Evolutionary conservation across 2,113 vertebrate genomes (phyloP).

Genomic region (Oreochromis niloticus): DNA sequence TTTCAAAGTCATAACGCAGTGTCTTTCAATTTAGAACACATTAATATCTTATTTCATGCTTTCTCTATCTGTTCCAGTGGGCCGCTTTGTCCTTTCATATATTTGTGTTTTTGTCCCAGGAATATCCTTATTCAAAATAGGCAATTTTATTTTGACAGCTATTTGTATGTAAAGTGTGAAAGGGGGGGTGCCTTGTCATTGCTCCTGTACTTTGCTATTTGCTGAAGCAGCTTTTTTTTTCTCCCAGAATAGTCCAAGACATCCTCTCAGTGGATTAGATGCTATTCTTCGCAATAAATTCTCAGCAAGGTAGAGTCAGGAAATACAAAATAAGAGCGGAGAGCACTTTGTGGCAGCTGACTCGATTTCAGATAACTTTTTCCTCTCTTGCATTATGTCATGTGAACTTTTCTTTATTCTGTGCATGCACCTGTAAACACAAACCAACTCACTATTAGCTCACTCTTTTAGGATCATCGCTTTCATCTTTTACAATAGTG

Average conservation of each 20-base stretch:
- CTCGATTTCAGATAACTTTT: constrained; percentile 32
- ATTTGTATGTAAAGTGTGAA: constrained; percentile 74
- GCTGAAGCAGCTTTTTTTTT: constrained; percentile 60
- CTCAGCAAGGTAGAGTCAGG: constrained; percentile 22
- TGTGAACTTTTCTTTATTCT: constrained; percentile 6
- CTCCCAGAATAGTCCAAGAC: constrained; percentile 44
- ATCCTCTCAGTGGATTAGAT: constrained; percentile 56
- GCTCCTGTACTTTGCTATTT: constrained; percentile 55
- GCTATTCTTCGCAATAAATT: constrained; percentile 23
- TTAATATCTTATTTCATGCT: constrained; percentile 67
- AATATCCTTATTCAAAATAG: constrained; percentile 68
- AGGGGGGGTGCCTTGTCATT: constrained; percentile 23
- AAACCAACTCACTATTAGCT: background rate
- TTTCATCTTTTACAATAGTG: constrained; percentile 32
- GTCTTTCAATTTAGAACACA: constrained; percentile 51
- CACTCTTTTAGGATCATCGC: constrained; percentile 8
- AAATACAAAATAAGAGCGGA: background rate
- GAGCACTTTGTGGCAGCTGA: constrained; percentile 13
- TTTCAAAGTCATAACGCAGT: constrained; percentile 42
- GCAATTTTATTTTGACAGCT: constrained; percentile 77
- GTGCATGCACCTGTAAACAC: background rate
- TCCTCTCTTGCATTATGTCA: constrained; percentile 7
- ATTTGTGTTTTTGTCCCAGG: constrained; percentile 48
- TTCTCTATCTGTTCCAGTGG: constrained; percentile 48
- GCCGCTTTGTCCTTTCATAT: constrained; percentile 53